Percentiles rank a stretch among this genome's conserved stretches.
Evolutionary conservation across 2,113 vertebrate genomes (phyloP).

Genomic region (Pomatostomus ruficeps): DNA sequence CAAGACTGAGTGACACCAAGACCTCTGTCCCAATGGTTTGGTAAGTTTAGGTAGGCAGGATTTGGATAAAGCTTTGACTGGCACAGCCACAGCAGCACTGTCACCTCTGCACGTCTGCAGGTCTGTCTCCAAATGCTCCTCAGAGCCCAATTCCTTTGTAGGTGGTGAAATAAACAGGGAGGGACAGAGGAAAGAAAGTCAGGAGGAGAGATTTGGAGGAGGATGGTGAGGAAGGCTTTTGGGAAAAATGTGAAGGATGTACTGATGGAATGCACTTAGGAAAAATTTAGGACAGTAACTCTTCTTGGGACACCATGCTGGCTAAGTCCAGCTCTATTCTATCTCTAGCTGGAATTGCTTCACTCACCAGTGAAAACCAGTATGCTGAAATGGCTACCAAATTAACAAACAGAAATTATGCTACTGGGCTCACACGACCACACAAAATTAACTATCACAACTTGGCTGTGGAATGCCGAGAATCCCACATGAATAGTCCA

Average conservation of each 20-base stretch:
- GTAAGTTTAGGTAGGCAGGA: neutral
- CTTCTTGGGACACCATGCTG: neutral
- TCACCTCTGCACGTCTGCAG: neutral
- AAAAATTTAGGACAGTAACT: neutral
- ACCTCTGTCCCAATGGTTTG: slow-evolving; percentile 29
- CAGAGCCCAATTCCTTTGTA: slow-evolving; percentile 14
- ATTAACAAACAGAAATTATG: neutral
- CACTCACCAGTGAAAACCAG: neutral
- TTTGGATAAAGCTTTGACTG: neutral
- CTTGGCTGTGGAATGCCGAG: neutral
- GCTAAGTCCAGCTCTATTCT: neutral
- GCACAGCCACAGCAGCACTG: neutral
- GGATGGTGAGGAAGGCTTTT: neutral
- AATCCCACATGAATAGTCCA: neutral
- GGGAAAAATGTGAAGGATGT: neutral
- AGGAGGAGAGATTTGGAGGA: neutral
- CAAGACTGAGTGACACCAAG: slow-evolving; percentile 25
- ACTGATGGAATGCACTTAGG: neutral
- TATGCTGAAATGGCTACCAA: neutral
- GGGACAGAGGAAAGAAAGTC: neutral
- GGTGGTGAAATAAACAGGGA: slow-evolving; percentile 2
- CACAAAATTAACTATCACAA: neutral
- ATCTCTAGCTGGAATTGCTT: neutral
- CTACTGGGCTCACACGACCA: neutral
- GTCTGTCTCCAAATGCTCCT: slow-evolving; percentile 25